Base-by-base conservation (phyloP, 2,797 vertebrate species). In the Pangasius sanitwongsei region DNA sequence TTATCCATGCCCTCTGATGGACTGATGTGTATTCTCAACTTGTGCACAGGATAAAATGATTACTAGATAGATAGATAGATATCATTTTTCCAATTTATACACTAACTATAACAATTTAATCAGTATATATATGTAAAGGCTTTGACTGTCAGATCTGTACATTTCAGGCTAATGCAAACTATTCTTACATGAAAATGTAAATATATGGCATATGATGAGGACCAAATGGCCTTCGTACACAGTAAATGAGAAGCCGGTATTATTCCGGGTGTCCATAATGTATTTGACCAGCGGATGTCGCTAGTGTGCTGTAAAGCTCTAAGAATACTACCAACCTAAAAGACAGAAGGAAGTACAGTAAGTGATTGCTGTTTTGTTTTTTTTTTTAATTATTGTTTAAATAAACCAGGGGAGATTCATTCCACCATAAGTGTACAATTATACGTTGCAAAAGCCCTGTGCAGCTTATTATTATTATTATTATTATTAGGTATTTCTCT, bases 261-360 rank as follows among this genome's bases (percentile, higher is more conserved):
- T n/a, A 78, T 78, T 50, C 3, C 41, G 15, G n/a, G 28, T 20
- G 18, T 3, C 28, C 16, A 57, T 34, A 0, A 4, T n/a, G 5
- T 28, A 16, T n/a, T 59, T 75, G 34, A 86, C 69, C 69, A 75
- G 53, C 53, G 59, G 85, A 86, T 86, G 85, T 23, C 31, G 25
- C 20, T 37, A 57, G 13, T 86, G 28, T 67, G 15, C 28, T 5
- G 6, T 50, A 65, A 65, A n/a, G 28, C 2, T 48, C 13, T 48
- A 48, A 13, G 12, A 28, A 61, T 18, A 34, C n/a, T 6, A 9
- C 31, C 3, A 31, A 37, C 1, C 34, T 81, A 34, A 28, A 80
- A 16, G 20, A 5, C 4, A 34, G 4, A 18, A 81, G 31, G 53
- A 59, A 37, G 4, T 81, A 37, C 53, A 23, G 70, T 4, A 72